phyloP scores from a whole-genome alignment of 2,797 vertebrate genomes.

The Lepidocolaptes lacrymiger region DNA sequence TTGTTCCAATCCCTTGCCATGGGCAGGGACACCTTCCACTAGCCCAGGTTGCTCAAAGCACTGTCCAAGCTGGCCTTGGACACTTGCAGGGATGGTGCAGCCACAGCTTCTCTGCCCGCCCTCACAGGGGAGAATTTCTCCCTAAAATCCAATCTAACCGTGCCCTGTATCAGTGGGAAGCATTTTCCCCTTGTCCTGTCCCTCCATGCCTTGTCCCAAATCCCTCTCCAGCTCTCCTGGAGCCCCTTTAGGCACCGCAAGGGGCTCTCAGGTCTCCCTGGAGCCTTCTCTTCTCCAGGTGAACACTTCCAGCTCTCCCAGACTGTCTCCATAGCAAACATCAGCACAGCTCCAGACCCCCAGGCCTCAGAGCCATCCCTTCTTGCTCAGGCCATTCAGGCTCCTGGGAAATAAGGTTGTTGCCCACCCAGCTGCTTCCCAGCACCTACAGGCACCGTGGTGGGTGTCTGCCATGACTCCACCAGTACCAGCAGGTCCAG shows the following conservation, averaged over 20 bases:
- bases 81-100: neutral
- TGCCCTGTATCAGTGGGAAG: neutral
- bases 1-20: neutral
- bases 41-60: neutral
- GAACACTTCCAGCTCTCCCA: neutral
- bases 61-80: neutral
- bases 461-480: fast-evolving
- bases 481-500: neutral
- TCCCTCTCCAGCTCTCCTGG: neutral
- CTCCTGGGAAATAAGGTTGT: neutral
- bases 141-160: neutral
- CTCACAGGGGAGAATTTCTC: too few species aligned
- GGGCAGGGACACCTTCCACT: neutral
- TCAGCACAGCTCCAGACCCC: neutral
- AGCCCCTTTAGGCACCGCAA: neutral
- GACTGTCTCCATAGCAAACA: neutral
- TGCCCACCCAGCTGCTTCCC: neutral
- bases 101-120: neutral
- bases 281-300: neutral
- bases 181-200: neutral
- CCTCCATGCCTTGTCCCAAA: neutral
- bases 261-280: neutral
- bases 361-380: neutral
- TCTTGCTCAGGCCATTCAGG: neutral
- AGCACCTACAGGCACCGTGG: fast-evolving